Conservation (phyloP, 2,888 invertebrate species). For the Linnaemya tessellans region DNA sequence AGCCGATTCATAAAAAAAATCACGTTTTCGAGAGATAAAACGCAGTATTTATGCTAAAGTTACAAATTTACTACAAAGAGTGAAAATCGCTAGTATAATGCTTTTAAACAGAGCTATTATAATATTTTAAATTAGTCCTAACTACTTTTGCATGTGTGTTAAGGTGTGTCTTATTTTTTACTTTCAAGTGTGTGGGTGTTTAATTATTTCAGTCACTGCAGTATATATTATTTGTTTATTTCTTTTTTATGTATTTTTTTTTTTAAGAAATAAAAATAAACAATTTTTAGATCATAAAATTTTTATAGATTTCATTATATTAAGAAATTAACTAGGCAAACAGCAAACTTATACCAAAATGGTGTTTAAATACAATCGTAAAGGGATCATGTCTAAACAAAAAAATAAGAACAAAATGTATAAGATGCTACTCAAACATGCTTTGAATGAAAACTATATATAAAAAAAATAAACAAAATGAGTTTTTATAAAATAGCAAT, state of each 20-base stretch:
- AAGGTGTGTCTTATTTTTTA: background rate
- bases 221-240: constrained; percentile 2
- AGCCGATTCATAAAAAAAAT: too few species aligned
- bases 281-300: constrained; percentile 30
- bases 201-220: constrained; percentile 52
- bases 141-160: constrained; percentile 58
- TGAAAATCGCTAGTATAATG: constrained; percentile 12
- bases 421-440: constrained; percentile 5
- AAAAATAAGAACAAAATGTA: background rate
- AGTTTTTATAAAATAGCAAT: background rate
- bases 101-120: constrained; percentile 24
- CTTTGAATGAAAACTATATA: background rate
- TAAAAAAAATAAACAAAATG: background rate
- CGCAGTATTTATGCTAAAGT: too few species aligned
- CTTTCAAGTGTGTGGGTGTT: constrained; percentile 15
- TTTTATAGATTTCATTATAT: constrained; percentile 23
- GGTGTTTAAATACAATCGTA: background rate
- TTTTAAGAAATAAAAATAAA: constrained; percentile 20
- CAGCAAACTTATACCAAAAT: constrained; percentile 5
- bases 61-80: too few species aligned
- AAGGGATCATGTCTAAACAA: background rate
- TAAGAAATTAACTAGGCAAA: constrained; percentile 19
- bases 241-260: background rate
- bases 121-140: constrained; percentile 62
- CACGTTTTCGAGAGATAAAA: too few species aligned